These are phyloP conservation scores for Cottus gobio DNA, from an alignment of 2,113 vertebrate genomes.

Conservation along the genomic window DNA sequence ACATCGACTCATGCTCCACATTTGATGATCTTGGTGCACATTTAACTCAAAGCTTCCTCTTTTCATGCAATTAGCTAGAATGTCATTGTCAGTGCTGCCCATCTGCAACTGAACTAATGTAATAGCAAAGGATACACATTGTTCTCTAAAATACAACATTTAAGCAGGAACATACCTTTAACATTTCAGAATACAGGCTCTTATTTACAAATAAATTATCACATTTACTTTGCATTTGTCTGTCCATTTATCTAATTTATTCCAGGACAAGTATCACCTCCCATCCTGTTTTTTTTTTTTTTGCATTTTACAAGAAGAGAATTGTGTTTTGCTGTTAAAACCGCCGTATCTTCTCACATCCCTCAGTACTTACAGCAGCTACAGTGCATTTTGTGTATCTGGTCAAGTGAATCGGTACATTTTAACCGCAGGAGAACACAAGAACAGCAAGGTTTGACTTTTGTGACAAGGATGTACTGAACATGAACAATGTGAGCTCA, in stretches of 20 bases:
- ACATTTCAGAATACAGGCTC: slow-evolving; percentile 47
- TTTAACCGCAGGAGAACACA: slow-evolving; percentile 21
- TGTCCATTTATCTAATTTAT: not conserved
- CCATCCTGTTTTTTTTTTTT: not conserved
- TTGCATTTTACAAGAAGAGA: slow-evolving; percentile 4
- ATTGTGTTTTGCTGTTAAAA: not conserved
- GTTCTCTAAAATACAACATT: slow-evolving; percentile 62
- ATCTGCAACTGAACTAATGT: slow-evolving; percentile 67
- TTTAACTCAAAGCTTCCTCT: slow-evolving; percentile 23
- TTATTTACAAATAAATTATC: slow-evolving; percentile 66
- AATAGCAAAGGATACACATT: slow-evolving; percentile 58
- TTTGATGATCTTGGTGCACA: not conserved
- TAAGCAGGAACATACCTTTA: slow-evolving; percentile 63
- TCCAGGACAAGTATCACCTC: slow-evolving; percentile 37
- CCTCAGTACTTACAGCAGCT: slow-evolving; percentile 7
- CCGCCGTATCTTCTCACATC: not conserved
- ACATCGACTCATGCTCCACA: not conserved
- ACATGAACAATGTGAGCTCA: slow-evolving; percentile 65
- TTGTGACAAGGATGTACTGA: slow-evolving; percentile 61
- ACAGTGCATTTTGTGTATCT: not conserved
- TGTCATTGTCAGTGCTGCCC: slow-evolving; percentile 64
- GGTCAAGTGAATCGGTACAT: slow-evolving; percentile 43
- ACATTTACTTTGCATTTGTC: not conserved
- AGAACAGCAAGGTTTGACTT: slow-evolving; percentile 59
- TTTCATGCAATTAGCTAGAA: slow-evolving; percentile 61